These are phyloP conservation scores for Crotalus tigris DNA, from an alignment of 2,113 vertebrate species.

Conservation along the genomic window DNA sequence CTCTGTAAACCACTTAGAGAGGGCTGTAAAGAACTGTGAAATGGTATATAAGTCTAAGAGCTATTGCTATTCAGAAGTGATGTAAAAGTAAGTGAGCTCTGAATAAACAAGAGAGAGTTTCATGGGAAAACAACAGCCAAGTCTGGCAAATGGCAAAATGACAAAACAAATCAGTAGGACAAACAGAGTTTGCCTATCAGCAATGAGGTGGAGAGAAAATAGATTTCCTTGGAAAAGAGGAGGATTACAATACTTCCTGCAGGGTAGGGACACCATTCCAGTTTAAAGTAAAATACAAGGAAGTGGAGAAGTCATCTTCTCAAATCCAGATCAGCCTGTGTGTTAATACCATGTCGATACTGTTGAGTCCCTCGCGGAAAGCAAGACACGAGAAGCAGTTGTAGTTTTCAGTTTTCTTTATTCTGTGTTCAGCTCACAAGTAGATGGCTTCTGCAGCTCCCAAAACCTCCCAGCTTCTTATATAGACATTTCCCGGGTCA, in stretches of 20 bases:
- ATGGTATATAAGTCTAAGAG: neutral
- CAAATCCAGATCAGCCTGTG: neutral
- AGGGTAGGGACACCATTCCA: neutral
- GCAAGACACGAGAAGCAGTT: too few species aligned
- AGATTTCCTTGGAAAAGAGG: neutral
- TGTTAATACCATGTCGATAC: too few species aligned
- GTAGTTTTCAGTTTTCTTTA: too few species aligned
- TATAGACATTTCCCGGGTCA: too few species aligned
- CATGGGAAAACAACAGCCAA: neutral
- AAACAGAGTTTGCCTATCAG: neutral
- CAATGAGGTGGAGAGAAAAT: neutral
- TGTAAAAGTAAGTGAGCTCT: neutral
- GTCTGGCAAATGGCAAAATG: neutral
- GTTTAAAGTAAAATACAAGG: neutral
- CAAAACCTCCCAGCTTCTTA: too few species aligned
- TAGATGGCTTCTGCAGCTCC: too few species aligned
- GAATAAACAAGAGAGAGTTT: neutral
- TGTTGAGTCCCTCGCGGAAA: too few species aligned
- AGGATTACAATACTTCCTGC: neutral
- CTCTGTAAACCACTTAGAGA: neutral
- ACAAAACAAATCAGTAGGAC: neutral
- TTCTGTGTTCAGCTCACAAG: too few species aligned
- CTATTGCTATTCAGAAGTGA: neutral
- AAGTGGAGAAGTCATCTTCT: neutral
- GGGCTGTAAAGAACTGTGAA: neutral